These are phyloP conservation scores for Megastigmus dorsalis DNA, from an alignment of 2,888 invertebrate genomes.

Conservation along the genomic window DNA sequence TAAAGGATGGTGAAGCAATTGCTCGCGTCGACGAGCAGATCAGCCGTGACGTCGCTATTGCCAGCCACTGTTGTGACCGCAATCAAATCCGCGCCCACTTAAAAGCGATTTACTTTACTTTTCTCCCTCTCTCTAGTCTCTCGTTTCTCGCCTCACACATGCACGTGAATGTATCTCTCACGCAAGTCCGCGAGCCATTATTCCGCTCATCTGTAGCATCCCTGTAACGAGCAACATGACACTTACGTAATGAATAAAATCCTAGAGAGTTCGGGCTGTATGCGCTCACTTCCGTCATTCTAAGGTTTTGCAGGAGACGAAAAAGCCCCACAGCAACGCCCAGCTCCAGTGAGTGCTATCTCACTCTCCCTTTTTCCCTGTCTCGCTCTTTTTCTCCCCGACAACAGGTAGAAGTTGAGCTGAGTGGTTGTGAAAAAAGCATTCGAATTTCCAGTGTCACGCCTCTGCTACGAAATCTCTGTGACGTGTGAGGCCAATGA, in stretches of 20 bases:
- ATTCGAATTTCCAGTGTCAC: conserved; percentile 46
- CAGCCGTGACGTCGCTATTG: conserved; percentile 36
- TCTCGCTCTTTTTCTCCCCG: neutral
- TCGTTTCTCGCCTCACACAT: no score
- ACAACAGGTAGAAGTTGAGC: neutral
- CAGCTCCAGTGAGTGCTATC: neutral
- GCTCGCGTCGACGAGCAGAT: conserved; percentile 3
- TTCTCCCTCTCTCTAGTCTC: no score
- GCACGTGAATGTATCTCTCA: no score
- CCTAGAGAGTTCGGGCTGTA: no score
- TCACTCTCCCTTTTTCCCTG: neutral
- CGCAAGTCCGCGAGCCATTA: no score
- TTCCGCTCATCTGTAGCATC: neutral
- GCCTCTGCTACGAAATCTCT: conserved; percentile 40
- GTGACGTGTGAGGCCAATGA: conserved; percentile 29
- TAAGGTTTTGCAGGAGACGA: conserved; percentile 17
- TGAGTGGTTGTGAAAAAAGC: conserved; percentile 30
- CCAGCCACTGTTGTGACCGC: neutral
- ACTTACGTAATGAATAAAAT: no score
- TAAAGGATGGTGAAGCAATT: conserved; percentile 34
- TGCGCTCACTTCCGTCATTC: conserved; percentile 38
- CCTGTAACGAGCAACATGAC: neutral
- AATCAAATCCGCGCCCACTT: neutral
- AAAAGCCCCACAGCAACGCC: no score
- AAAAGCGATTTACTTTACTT: no score